phyloP scores from a whole-genome alignment of 1,140 invertebrate genomes.

The Magallana angulata region DNA sequence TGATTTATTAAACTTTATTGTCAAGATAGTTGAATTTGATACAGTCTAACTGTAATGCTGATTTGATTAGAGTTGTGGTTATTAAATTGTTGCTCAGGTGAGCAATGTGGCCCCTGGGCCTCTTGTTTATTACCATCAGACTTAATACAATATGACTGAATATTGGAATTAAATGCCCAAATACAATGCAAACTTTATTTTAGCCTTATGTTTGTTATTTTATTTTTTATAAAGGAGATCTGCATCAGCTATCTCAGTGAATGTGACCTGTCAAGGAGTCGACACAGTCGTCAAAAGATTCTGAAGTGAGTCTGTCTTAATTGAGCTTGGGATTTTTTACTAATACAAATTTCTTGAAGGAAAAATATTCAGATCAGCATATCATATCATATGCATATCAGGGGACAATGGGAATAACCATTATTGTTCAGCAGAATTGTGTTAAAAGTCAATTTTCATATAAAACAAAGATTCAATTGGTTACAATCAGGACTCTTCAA shows the following conservation, averaged over 20 bases:
- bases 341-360: too few relatives aligned
- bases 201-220: neutral
- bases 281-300: conserved; percentile 90
- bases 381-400: too few relatives aligned
- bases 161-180: neutral
- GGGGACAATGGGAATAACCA: too few relatives aligned
- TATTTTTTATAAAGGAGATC: conserved; percentile 84
- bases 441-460: too few relatives aligned
- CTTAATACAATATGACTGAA: too few relatives aligned
- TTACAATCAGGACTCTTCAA: too few relatives aligned
- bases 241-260: conserved; percentile 94
- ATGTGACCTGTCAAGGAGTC: conserved; percentile 88
- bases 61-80: neutral
- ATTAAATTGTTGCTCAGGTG: neutral
- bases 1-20: neutral
- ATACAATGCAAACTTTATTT: neutral
- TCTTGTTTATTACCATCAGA: neutral
- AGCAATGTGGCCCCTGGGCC: neutral
- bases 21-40: too few relatives aligned
- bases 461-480: too few relatives aligned
- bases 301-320: conserved; percentile 81
- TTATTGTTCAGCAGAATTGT: too few relatives aligned
- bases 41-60: too few relatives aligned
- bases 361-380: too few relatives aligned
- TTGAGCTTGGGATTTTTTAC: neutral